Base-by-base conservation (phyloP, 2,113 vertebrate genomes). In the Prionailurus bengalensis region DNA sequence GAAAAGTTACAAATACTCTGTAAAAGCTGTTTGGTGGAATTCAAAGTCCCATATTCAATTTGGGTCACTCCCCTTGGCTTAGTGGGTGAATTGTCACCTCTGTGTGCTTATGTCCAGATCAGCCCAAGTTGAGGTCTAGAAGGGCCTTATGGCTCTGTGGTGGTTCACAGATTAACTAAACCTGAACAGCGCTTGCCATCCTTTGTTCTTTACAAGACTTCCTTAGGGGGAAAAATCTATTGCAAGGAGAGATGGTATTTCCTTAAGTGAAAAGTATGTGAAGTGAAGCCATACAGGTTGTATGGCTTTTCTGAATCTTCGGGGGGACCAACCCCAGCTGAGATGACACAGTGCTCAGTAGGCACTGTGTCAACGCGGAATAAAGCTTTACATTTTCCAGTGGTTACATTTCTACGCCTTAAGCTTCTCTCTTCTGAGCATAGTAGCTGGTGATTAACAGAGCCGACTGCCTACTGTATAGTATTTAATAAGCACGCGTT, bases 131-230 rank as follows among this genome's bases (percentile, higher is more conserved):
- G 48, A 89, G 42, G 33, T 70, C 68, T 76, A 53, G 70, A 61
- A 65, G 19, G 33, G 53, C 2, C 2, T 76, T 51, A 58, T 53
- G 94, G 33, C 21, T 91, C 14, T 42, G 45, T 11, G 53, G 70
- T 42, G 7, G n/a, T 92, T 98, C 90, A 91, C 58, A 93, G 65
- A 84, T 94, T 42, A 94, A 85, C 70, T 84, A 83, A 95, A 42
- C 17, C 36, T 33, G 17, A 63, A 25, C 1, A 76, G 4, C 4
- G 19, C 5, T 48, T 71, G 31, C 5, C 4, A n/a, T 71, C 27
- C 61, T 93, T 51, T 78, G 61, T 78, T 86, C 33, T 65, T 76
- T 51, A 80, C 1, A 80, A 58, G 48, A 31, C 2, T 90, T 87
- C 55, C 31, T 96, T 48, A 36, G 55, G 39, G 0, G 4, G 1